Base-by-base conservation (phyloP, 2,888 invertebrate species). In the Metacarcinus magister region DNA sequence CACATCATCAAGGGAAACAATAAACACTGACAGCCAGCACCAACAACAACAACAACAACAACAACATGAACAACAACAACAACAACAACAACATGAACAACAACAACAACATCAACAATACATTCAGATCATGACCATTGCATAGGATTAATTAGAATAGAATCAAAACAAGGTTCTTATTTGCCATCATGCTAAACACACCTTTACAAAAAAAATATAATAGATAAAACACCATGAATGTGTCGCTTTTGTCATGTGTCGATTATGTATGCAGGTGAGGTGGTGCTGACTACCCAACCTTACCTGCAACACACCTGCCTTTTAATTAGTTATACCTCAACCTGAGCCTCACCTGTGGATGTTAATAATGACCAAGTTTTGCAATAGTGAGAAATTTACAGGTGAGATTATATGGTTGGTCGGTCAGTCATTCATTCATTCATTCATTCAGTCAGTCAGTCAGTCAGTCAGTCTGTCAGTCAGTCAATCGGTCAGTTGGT, bases 231-330 rank as follows among this genome's bases (percentile, higher is more conserved):
- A 13, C n/a, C n/a, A 87, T 87, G 39, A 87, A 87, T 87, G 39
- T 39, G 39, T 39, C 10, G 87, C 87, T 87, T 39, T 87, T 87
- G 39, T 39, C 39, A 39, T 19, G 75, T 28, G 23, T 28, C 10
- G 75, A 87, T 87, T 39, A 87, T n/a, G 87, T 87, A 87, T 87
- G 87, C 87, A 87, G 4, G 87, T 8, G 87, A 87, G 87, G 39
- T 87, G 16, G 39, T 10, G 16, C 39, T 87, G 87, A n/a, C 87
- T 19, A 19, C 87, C 75, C 10, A 28, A 28, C 75, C 75, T 82
- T 82, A 87, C 87, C 87, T 87, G 87, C 87, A 32, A 39, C 87
- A 32, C 87, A 39, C 87, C 87, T 87, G 87, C 32, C 87, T 87
- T 23, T 87, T 87, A 87, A 87, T 87, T 87, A 87, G 87, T 87